These are phyloP conservation scores for Chloroceryle amazona DNA, from an alignment of 2,797 vertebrate genomes.

Conservation along the genomic window DNA sequence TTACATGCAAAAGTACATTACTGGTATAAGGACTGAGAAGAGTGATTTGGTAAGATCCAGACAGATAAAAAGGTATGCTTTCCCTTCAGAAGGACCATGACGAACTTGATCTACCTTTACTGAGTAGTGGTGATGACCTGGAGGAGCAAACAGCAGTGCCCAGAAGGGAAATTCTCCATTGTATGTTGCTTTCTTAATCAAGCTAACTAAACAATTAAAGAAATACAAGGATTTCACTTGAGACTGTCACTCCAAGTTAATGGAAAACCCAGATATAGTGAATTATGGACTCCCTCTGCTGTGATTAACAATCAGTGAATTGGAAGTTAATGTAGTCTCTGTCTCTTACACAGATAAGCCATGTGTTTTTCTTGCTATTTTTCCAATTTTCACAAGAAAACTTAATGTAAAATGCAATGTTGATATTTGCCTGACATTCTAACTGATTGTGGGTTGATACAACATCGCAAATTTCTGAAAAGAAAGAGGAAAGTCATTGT, in stretches of 20 bases:
- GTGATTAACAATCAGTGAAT: not conserved
- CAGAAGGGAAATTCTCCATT: not conserved
- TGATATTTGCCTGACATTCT: not conserved
- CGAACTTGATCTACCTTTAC: not conserved
- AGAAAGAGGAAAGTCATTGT: slow-evolving; percentile 1
- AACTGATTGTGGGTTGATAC: not conserved
- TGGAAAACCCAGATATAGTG: not conserved
- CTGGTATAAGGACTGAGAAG: not conserved
- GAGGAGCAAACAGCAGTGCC: not conserved
- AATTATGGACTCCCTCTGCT: slow-evolving; percentile 29
- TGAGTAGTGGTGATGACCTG: not conserved
- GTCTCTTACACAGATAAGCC: not conserved
- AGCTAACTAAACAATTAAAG: not conserved
- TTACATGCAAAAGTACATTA: not conserved
- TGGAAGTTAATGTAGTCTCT: not conserved
- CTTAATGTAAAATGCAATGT: not conserved
- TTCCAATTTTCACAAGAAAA: not conserved
- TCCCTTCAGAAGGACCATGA: not conserved
- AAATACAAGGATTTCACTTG: not conserved
- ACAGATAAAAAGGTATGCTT: not conserved
- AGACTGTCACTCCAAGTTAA: not conserved
- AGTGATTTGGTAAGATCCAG: not conserved
- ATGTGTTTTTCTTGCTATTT: not conserved
- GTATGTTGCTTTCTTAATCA: not conserved
- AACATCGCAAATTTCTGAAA: slow-evolving; percentile 11